Evolutionary conservation across 1,140 invertebrate species (phyloP), one percentile per base, ranked within the genome.

Genomic region (Caenorhabditis inopinata): DNA sequence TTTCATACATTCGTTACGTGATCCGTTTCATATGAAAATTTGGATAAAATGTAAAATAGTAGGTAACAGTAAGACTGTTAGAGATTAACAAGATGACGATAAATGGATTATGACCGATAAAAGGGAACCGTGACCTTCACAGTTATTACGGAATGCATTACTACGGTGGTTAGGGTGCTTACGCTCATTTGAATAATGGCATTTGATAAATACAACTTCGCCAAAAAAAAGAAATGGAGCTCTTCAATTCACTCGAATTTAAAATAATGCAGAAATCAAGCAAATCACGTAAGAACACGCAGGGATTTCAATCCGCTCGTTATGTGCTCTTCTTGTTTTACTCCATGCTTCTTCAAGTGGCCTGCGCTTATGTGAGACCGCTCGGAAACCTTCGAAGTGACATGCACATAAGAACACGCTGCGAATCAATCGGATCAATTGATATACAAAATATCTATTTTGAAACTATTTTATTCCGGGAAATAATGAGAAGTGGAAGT

Each of bases 271-370:
- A 0, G 29, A 16, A 38, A 25, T 38, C 58, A 68, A 68, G 58
- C 11, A 16, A 38, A 29, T 29, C n/a, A 6, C 11, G 27, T 29
- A 16, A 58, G 58, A 68, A 38, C 58, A 21, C 25, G 25, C 6
- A 25, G 7, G 27, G 3, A 35, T 29, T 23, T 32, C 1, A 53
- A 53, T 53, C 32, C 32, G n/a, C n/a, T n/a, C n/a, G n/a, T n/a
- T n/a, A n/a, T 68, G 58, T 68, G 38, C 58, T 68, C 58, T 35
- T 68, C 32, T 38, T 42, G 58, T 68, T 12, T 18, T 68, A 68
- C 58, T 68, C 32, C 58, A 38, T 68, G 58, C 58, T 68, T 32
- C 38, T 38, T 68, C 58, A 68, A 68, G 58, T 68, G 58, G 32
- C 32, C 32, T 21, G 25, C 16, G 14, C 32, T 68, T 42, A n/a